Conservation (phyloP, 2,113 vertebrate species). For the Neolamprologus fasciatus region DNA sequence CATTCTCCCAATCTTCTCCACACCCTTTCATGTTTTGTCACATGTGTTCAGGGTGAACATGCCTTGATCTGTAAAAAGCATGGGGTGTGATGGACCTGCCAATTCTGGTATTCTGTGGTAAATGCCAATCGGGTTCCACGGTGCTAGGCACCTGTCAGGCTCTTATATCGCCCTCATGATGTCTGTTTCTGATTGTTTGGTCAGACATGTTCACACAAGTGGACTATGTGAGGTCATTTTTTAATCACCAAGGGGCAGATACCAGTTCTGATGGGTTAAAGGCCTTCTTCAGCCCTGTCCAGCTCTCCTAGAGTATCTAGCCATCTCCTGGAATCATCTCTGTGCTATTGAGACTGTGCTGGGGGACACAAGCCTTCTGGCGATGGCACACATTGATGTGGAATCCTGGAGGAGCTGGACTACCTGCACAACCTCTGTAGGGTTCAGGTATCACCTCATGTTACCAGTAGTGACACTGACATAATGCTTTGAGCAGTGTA, state of each 20-base stretch:
- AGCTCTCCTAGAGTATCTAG: neutral
- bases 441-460: neutral
- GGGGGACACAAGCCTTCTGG: neutral
- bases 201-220: neutral
- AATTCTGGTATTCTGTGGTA: neutral
- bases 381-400: neutral
- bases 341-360: neutral
- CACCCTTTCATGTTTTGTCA: neutral
- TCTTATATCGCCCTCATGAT: neutral
- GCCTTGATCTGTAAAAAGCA: neutral
- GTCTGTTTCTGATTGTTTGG: neutral
- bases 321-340: neutral
- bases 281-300: neutral
- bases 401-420: neutral
- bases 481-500: neutral
- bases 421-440: neutral
- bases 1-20: neutral
- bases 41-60: neutral
- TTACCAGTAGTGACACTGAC: neutral
- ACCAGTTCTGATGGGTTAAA: neutral
- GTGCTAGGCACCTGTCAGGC: neutral
- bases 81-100: neutral
- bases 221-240: neutral
- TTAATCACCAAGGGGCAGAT: neutral
- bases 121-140: neutral